Evolutionary conservation across 1,140 invertebrate genomes (phyloP), one percentile per base, ranked within the genome.

Genomic region (Aphaenogaster rudis): DNA sequence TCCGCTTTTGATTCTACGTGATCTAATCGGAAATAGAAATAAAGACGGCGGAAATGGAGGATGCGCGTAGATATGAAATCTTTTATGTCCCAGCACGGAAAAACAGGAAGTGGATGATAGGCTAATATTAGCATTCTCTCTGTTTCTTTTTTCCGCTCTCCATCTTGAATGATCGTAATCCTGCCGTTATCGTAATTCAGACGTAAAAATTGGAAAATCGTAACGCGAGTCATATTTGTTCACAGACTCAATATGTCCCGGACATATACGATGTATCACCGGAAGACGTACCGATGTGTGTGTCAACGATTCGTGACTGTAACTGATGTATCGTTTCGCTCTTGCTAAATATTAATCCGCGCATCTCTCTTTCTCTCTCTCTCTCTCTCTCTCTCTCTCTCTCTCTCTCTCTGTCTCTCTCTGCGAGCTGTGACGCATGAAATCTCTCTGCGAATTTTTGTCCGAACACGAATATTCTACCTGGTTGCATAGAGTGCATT

Each of bases 281-380:
- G n/a, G 39, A 57, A 21, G n/a, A 74, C 42, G 17, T 76, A 76
- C 13, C 52, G 54, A 45, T 59, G 54, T 59, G n/a, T 76, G 52
- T 76, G 39, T 76, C 54, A 61, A 39, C 36, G 54, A 76, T 45
- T 59, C n/a, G n/a, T 42, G 36, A 74, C 54, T 74, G 36, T 17
- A 57, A 59, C 71, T 61, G 72, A 76, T 76, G 21, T 45, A 59
- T 54, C 36, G 71, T 59, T 28, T 59, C 54, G 39, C 54, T 61
- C 39, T 76, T 76, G 54, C 36, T 76, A 61, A 59, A 61, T 76
- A 76, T 76, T 76, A 76, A 76, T 76, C 54, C 72, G 54, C n/a
- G n/a, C 36, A 76, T 2, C 7, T 45, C 42, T 21, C n/a, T 48
- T n/a, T 69, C n/a, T 28, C 8, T 64, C 33, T 39, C 28, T 13